phyloP scores from a whole-genome alignment of 30 jellyfish, hydroid and myxozoan species.

The Rhopilema esculentum region DNA sequence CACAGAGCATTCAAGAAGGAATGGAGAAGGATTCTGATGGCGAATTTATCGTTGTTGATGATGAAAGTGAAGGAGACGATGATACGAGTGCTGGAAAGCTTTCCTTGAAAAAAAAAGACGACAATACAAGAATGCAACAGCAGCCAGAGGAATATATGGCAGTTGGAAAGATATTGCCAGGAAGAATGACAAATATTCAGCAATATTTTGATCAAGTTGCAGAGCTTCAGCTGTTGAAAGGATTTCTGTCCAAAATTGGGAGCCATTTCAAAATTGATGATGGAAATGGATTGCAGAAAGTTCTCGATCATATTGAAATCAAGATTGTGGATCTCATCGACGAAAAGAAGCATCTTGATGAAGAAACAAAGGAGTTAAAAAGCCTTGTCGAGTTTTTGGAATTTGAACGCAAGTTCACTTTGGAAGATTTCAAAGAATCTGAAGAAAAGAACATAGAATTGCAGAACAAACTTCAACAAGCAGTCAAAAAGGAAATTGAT shows the following conservation, averaged over 20 bases:
- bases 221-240: background rate
- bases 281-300: background rate
- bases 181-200: background rate
- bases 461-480: background rate
- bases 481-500: background rate
- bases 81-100: background rate
- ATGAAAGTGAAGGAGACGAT: background rate
- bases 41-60: background rate
- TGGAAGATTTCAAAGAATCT: slow-evolving; percentile 9
- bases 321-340: background rate
- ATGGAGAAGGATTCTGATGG: background rate
- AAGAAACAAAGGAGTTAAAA: background rate
- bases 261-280: background rate
- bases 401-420: background rate
- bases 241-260: background rate
- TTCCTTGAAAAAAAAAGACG: background rate
- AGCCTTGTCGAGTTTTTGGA: slow-evolving; percentile 25
- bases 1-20: background rate
- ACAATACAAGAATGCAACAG: background rate
- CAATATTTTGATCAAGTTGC: background rate
- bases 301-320: background rate
- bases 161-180: background rate
- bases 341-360: background rate
- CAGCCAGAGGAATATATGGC: background rate
- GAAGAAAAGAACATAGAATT: background rate